A percentile compares a stretch with the other conserved stretches of the same genome.
These are phyloP conservation scores for Phycodurus eques DNA, from an alignment of 2,113 vertebrate species.

Conservation along the genomic window DNA sequence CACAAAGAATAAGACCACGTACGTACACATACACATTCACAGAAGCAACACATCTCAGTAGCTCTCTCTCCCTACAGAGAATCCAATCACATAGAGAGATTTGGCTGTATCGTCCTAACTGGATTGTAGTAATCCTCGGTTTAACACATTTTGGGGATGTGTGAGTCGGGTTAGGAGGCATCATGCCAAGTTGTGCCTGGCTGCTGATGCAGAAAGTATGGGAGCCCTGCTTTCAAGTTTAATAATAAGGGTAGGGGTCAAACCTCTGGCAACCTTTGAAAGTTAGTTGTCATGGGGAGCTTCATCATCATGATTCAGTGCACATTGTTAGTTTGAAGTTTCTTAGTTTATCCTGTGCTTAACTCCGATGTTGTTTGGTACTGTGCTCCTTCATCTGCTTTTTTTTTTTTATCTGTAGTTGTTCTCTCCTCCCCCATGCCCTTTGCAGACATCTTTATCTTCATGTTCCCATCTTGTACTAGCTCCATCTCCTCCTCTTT, in stretches of 20 bases:
- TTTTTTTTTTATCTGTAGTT: conserved; percentile 53
- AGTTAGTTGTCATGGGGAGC: conserved; percentile 10
- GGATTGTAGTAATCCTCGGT: conserved; percentile 74
- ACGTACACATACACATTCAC: conserved; percentile 23
- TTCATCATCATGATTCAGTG: conserved; percentile 11
- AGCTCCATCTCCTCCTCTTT: conserved; percentile 48
- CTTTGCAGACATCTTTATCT: conserved; percentile 53
- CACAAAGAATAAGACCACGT: not conserved
- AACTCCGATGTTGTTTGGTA: conserved; percentile 13
- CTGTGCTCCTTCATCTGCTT: conserved; percentile 25
- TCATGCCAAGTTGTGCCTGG: conserved; percentile 58
- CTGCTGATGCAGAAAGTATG: conserved; percentile 50
- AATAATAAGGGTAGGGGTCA: not conserved
- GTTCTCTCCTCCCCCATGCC: conserved; percentile 26
- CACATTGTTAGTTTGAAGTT: conserved; percentile 18
- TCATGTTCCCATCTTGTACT: conserved; percentile 53
- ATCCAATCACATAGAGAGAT: conserved; percentile 70
- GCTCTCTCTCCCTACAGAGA: conserved; percentile 49
- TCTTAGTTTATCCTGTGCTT: conserved; percentile 5
- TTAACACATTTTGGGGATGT: conserved; percentile 69
- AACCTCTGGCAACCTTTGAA: conserved; percentile 9
- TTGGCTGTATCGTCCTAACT: conserved; percentile 70
- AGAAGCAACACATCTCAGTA: conserved; percentile 28
- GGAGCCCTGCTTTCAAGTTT: conserved; percentile 2
- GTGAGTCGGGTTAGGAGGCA: conserved; percentile 63